Evolutionary conservation across 1,140 invertebrate species (phyloP).

Genomic region (Eufriesea mexicana): DNA sequence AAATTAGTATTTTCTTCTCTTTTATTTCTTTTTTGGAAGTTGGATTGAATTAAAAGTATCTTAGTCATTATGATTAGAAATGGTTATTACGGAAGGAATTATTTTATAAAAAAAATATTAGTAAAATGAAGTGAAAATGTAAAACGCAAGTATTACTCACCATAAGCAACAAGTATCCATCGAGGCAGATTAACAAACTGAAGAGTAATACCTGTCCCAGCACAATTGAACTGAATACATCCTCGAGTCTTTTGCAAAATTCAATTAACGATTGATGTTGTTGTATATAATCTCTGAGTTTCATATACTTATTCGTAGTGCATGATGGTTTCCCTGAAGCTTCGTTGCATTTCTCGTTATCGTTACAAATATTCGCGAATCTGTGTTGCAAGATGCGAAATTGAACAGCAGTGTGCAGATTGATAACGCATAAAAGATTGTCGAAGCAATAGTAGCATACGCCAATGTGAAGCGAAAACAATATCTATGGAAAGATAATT

Average conservation of each 20-base stretch:
- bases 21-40: neutral
- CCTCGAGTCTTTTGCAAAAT: constrained; percentile 46
- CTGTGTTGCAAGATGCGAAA: constrained; percentile 63
- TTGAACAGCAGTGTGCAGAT: constrained; percentile 62
- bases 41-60: too few relatives aligned
- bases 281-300: constrained; percentile 5
- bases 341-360: rapidly evolving
- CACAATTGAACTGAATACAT: constrained; percentile 28
- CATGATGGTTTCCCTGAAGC: too few relatives aligned
- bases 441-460: constrained; percentile 64
- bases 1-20: too few relatives aligned
- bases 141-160: neutral
- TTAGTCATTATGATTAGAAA: too few relatives aligned
- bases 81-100: too few relatives aligned
- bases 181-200: constrained; percentile 54
- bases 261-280: constrained; percentile 57
- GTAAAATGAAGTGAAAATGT: rapidly evolving
- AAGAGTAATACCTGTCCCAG: constrained; percentile 49
- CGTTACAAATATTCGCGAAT: neutral
- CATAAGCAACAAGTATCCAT: constrained; percentile 40
- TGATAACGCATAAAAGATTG: constrained; percentile 63
- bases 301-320: neutral
- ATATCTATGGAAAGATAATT: constrained; percentile 31
- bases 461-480: constrained; percentile 51
- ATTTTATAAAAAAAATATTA: neutral